Base-by-base conservation (phyloP, 2,888 invertebrate genomes). In the Drosophila lutescens region DNA sequence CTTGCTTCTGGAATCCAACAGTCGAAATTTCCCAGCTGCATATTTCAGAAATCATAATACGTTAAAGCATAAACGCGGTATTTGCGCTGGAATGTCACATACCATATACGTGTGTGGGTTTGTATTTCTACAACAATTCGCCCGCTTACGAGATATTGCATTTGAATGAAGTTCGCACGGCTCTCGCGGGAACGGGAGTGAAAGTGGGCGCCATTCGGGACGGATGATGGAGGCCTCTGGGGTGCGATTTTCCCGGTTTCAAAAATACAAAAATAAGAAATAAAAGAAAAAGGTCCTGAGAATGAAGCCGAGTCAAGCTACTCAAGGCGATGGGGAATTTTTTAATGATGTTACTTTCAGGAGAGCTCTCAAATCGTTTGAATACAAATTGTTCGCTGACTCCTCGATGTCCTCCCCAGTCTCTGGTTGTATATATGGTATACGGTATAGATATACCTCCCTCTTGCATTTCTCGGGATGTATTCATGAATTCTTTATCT, bases 401-500 rank as follows among this genome's bases (percentile, higher is more conserved):
- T 54, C 46, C 63, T 32, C 40, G 58, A 49, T 50, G 40, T 54
- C 15, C 15, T 13, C 13, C 12, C 9, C 10, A 9, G 10, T 44
- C 15, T 23, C 41, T 13, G 41, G 23, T 3, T 15, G 12, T 32
- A 12, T 13, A 26, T 23, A 12, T 34, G 12, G 34, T 34, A 34
- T 34, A 34, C 10, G 32, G 10, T 34, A 5, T 26, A 10, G 26
- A 10, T 60, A 34, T 34, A 30, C 8, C 12, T 49, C 15, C 26
- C 26, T n/a, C 26, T 26, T 46, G 13, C 23, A 57, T 36, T 51
- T 59, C 55, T 30, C 17, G n/a, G 57, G 74, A 74, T 70, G 71
- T 78, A 60, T 80, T 82, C 86, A 79, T 85, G 82, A 85, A 85
- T 81, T 85, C 79, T 79, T 85, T 77, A 81, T 85, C 77, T 60